phyloP scores from a whole-genome alignment of 1,140 invertebrate species.

The Saxidomus purpurata region DNA sequence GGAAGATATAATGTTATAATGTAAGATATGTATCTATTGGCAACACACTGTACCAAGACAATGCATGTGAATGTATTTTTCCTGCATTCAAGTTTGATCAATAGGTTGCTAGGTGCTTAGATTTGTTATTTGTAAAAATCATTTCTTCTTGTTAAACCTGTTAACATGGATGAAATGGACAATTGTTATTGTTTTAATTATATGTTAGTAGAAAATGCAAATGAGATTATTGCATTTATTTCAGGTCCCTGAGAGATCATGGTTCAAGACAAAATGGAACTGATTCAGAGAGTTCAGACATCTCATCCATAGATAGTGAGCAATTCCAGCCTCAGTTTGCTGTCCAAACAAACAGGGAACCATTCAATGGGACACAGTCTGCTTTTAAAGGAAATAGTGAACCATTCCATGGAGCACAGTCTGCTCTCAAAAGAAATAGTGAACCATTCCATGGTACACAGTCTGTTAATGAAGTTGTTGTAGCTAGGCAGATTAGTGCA shows the following conservation, averaged over 20 bases:
- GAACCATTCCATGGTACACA: slow-evolving; percentile 4
- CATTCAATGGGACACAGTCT: neutral
- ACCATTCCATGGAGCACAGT: neutral
- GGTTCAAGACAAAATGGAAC: slow-evolving; percentile 51
- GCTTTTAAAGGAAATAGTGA: neutral
- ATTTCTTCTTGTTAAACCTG: no score
- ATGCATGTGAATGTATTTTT: no score
- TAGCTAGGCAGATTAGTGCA: slow-evolving; percentile 11
- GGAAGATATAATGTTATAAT: no score
- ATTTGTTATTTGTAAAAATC: no score
- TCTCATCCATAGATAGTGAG: slow-evolving; percentile 52
- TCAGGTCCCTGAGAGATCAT: neutral
- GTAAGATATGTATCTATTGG: no score
- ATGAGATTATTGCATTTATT: neutral
- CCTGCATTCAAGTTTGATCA: no score
- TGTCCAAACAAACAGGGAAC: neutral
- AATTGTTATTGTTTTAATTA: no score
- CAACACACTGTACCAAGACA: no score
- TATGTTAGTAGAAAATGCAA: neutral
- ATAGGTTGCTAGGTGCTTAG: no score
- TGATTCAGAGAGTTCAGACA: slow-evolving; percentile 68
- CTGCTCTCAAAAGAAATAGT: slow-evolving; percentile 33
- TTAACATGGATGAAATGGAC: no score
- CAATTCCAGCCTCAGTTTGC: neutral
- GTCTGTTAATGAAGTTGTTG: neutral